Evolutionary conservation across 2,113 vertebrate genomes (phyloP), one percentile per base, ranked within the genome.

Genomic region (Lamprotornis superbus): DNA sequence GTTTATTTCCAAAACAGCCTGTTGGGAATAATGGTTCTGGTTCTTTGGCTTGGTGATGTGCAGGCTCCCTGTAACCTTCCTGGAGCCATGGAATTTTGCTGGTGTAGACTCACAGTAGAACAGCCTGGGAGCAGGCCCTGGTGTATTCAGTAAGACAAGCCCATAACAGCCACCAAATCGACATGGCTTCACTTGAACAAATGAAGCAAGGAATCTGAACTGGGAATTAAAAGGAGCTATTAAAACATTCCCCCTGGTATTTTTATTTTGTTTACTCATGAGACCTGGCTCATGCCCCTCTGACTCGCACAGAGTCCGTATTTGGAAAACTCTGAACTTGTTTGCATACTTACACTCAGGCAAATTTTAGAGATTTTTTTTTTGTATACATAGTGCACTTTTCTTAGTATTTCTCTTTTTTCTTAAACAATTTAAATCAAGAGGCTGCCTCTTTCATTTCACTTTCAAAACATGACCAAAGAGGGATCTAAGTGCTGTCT

Each of bases 221-320:
- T 83, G 91, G 87, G 93, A 97, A 96, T 97, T 94, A 91, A 95
- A 97, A 95, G 80, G 79, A 97, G 77, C 83, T 97, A 96, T 97
- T 97, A 97, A 97, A 97, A 97, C 89, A 96, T 97, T 96, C 93
- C 93, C 80, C 95, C 63, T 97, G 95, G 93, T 97, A 97, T 97
- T 97, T 97, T 97, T 96, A 95, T 97, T 97, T 97, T 98, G 93
- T 97, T 97, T 97, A 95, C 97, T 97, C 96, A 76, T 93, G 94
- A 97, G 97, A 96, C 79, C 86, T 97, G 95, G 91, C 97, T 96
- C 74, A 83, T 73, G 47, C 73, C 93, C 76, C 94, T 98, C 67
- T 23, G 16, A 87, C 90, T 94, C 2, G 9, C 78, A 80, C 40
- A 9, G 40, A 96, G 92, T 90, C 96, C 97, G 94, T 97, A 97